These are phyloP conservation scores for Sphinx pinastri DNA, from an alignment of 2,888 invertebrate genomes.

Conservation along the genomic window DNA sequence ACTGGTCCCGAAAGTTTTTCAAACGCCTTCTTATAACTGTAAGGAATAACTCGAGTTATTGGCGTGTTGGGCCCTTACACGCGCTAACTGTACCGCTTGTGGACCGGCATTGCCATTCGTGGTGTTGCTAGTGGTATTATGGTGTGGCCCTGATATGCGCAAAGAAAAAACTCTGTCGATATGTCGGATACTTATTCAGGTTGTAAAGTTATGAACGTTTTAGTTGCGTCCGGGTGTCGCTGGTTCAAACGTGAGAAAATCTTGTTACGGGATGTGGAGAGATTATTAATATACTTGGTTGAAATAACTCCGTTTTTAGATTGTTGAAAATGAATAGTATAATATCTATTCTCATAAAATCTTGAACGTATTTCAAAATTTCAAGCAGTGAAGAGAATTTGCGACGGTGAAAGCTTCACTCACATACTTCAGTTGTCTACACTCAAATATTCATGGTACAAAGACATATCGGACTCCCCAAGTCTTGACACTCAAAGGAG, in stretches of 20 bases:
- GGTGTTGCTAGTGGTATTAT: not conserved
- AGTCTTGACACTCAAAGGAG: conserved; percentile 7
- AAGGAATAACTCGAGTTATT: conserved; percentile 55
- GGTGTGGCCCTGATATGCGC: conserved; percentile 17
- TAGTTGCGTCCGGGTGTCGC: not conserved
- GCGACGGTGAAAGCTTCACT: too few relatives aligned
- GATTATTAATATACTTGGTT: too few relatives aligned
- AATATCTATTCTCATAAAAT: too few relatives aligned
- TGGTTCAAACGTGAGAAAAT: not conserved
- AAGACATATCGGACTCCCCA: not conserved
- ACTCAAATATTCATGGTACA: not conserved
- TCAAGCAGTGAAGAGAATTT: too few relatives aligned
- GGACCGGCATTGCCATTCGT: conserved; percentile 19
- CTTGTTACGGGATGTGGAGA: not conserved
- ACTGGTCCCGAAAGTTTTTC: conserved; percentile 75
- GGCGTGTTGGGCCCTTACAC: conserved; percentile 40
- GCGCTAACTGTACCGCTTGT: conserved; percentile 27
- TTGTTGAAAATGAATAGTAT: too few relatives aligned
- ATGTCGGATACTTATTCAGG: not conserved
- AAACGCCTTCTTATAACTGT: conserved; percentile 75
- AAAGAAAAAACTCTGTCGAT: not conserved
- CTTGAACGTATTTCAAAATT: too few relatives aligned
- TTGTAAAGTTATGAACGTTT: not conserved
- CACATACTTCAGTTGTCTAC: too few relatives aligned
- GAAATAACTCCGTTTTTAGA: not conserved